Percentiles rank a stretch among this genome's conserved stretches.
phyloP scores from a whole-genome alignment of 2,113 vertebrate genomes.

The Chauna torquata region DNA sequence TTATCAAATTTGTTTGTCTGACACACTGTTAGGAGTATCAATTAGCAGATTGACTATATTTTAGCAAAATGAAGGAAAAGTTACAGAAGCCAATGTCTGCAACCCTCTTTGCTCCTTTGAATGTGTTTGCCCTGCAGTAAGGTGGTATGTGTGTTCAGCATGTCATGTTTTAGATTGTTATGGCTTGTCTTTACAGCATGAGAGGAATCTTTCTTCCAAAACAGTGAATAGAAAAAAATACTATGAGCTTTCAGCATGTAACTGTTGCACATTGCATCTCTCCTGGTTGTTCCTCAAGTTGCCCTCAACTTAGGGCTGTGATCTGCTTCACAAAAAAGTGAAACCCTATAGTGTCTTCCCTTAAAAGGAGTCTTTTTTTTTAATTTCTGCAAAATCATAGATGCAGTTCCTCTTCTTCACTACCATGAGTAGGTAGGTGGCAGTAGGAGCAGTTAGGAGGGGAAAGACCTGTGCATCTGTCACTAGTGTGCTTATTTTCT shows the following conservation, averaged over 20 bases:
- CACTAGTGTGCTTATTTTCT: not conserved
- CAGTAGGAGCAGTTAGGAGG: not conserved
- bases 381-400: not conserved
- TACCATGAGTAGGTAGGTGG: not conserved
- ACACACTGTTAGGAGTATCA: not conserved
- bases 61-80: constrained; percentile 7
- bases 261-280: fast-evolving
- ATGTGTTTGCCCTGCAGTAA: not conserved
- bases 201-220: not conserved
- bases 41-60: not conserved
- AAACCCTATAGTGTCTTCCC: not conserved
- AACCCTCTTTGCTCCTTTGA: not conserved
- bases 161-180: not conserved
- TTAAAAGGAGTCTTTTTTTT: no score
- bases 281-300: not conserved
- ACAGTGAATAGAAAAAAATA: not conserved
- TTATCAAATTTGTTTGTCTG: not conserved
- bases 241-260: not conserved
- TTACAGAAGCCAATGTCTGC: not conserved
- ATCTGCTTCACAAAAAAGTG: not conserved
- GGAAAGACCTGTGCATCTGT: not conserved
- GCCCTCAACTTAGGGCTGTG: not conserved
- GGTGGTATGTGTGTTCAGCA: not conserved
- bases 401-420: not conserved
- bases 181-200: not conserved